These are phyloP conservation scores for Chrysina gloriosa DNA, from an alignment of 2,888 invertebrate species.

Conservation along the genomic window DNA sequence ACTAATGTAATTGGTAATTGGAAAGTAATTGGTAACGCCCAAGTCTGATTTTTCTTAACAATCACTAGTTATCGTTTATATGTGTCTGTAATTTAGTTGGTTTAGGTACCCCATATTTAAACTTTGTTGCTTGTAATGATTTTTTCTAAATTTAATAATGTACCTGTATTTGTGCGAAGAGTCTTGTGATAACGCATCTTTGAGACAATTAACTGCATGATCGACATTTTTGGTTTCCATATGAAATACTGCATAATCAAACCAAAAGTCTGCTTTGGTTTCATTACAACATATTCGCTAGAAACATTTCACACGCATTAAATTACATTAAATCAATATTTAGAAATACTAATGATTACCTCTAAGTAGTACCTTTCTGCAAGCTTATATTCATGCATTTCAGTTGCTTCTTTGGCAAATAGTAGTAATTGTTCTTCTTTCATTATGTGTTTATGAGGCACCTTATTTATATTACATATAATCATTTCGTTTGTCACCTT, in stretches of 20 bases:
- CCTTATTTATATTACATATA: conserved; percentile 40
- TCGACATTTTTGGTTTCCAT: conserved; percentile 54
- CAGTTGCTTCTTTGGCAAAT: conserved; percentile 61
- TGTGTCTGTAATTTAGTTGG: no score
- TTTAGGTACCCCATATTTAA: no score
- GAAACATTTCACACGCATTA: conserved; percentile 38
- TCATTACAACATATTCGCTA: conserved; percentile 56
- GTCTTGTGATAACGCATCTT: conserved; percentile 57
- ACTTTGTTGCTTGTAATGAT: no score
- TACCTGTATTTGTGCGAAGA: conserved; percentile 57
- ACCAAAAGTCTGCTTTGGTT: conserved; percentile 58
- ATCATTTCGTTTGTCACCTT: conserved; percentile 54
- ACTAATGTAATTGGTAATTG: no score
- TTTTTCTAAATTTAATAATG: conserved; percentile 2
- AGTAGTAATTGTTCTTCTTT: conserved; percentile 50
- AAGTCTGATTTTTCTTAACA: no score
- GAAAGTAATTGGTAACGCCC: no score
- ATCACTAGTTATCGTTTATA: no score
- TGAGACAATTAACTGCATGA: conserved; percentile 59
- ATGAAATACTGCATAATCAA: conserved; percentile 60
- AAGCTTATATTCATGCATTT: conserved; percentile 53
- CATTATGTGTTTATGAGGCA: conserved; percentile 14
- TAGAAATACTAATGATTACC: conserved; percentile 45
- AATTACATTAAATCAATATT: not conserved
- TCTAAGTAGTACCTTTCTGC: conserved; percentile 60